Evolutionary conservation across 30 jellyfish, hydroid and myxozoan species (phyloP), one percentile per base, ranked within the genome.

Genomic region (Pelagia noctiluca): DNA sequence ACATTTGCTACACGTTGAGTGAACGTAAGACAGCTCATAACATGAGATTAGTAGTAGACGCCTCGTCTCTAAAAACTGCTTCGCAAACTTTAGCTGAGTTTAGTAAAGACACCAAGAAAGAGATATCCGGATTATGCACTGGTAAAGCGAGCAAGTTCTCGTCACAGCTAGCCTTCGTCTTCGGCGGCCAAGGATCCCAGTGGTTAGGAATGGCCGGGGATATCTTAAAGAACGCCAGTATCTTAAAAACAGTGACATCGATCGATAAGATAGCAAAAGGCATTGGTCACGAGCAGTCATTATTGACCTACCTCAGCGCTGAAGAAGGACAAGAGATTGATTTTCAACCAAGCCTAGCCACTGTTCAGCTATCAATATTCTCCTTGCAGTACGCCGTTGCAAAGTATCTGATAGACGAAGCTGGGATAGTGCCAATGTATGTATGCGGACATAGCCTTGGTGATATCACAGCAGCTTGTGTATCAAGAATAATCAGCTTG

Each of bases 131-230:
- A 8, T 53, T 82, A 48, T 66, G 79, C 69, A 42, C 75, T 34
- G 78, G 76, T 30, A 68, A 61, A 34, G 42, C 74, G 0, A 67
- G 42, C 81, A 37, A 66, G 21, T 26, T 30, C 28, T 47, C 78
- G 7, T 52, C 85, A 1, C 53, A 69, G 21, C 23, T 71, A 24
- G 92, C 79, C 21, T 69, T 82, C 42, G 92, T 69, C 30, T 82
- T 82, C 37, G 85, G 92, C 70, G 92, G 92, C 16, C 47, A 7
- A 69, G 78, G 22, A 82, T 82, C 85, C 75, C 82, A n/a, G n/a
- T n/a, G n/a, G n/a, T n/a, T n/a, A n/a, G n/a, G n/a, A n/a, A n/a
- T n/a, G n/a, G n/a, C n/a, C 1, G 85, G 79, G 19, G 78, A 67
- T 35, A 29, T 82, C 1, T 66, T 50, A 2, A 2, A 53, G 26